Base-by-base conservation (phyloP, 2,888 invertebrate species). In the Drosophila parthenogenetica region DNA sequence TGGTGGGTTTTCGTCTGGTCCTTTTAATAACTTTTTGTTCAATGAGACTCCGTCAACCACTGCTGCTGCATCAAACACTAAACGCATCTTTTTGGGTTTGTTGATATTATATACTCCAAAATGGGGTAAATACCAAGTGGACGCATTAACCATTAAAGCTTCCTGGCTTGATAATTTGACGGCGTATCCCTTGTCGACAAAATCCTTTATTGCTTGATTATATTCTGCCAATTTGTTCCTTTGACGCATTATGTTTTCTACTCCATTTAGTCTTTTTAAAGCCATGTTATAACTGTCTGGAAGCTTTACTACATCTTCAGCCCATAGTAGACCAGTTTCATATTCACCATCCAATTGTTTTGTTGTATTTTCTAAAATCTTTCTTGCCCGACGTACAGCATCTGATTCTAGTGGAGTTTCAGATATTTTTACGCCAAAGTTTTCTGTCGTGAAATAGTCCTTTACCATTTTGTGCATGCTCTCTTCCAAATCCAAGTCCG, bases 61-160 rank as follows among this genome's bases (percentile, higher is more conserved):
- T 40, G 51, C 40, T 22, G 51, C 51, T 40, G 51, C 40, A 51
- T 51, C 51, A 14, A 40, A 51, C 5, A 51, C 40, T 19, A 51
- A 39, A 3, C 40, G 40, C 39, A 51, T 39, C 10, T 51, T 51
- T 11, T 39, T 39, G 13, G 51, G 51, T 25, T 53, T 42, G 53
- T 29, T 42, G 3, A 50, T 10, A 50, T 50, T 50, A 13, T 50
- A n/a, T 1, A 50, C 50, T 39, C 50, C 39, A 37, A 39, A 50
- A 22, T 50, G 22, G 5, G 50, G 50, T n/a, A 39, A 50, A 37
- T 50, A 50, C 39, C 39, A 50, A 5, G 50, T 50, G 19, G 5
- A 8, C 7, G 22, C 19, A n/a, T 39, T 13, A 17, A 39, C 19
- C 5, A 49, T 3, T 32, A 19, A 5, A 37, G 17, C 49, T 17